These are phyloP conservation scores for Palythoa heliodiscus DNA, from an alignment of 92 coral and sea anemone genomes.

Conservation along the genomic window DNA sequence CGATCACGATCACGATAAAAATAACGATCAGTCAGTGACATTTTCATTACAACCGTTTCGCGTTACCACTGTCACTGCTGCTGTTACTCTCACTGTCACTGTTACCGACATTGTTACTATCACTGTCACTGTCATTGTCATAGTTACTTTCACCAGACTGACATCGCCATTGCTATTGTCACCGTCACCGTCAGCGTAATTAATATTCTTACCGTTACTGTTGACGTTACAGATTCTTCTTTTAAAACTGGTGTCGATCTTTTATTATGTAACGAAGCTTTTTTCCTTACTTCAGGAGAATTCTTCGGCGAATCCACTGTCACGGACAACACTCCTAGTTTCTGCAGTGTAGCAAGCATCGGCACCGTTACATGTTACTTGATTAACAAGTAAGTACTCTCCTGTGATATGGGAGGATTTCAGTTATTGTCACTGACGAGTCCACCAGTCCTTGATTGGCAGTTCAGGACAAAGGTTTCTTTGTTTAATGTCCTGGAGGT, in stretches of 20 bases:
- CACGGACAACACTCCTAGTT: slow-evolving; percentile 75
- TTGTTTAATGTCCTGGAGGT: too few relatives aligned
- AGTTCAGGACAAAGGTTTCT: too few relatives aligned
- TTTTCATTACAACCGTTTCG: too few relatives aligned
- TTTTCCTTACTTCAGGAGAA: slow-evolving; percentile 56
- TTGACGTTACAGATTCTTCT: too few relatives aligned
- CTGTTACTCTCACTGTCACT: neutral
- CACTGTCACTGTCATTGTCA: neutral
- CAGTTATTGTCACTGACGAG: too few relatives aligned
- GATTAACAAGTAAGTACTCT: slow-evolving; percentile 83
- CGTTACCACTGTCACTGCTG: neutral
- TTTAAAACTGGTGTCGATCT: neutral
- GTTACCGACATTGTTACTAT: neutral
- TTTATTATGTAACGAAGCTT: neutral
- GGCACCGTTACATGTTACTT: slow-evolving; percentile 92
- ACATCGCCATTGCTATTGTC: neutral
- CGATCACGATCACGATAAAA: neutral
- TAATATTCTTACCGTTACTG: neutral
- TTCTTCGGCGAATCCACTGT: slow-evolving; percentile 86
- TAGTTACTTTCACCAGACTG: neutral
- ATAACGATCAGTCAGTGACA: neutral
- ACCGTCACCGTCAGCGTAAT: neutral
- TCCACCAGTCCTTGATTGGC: too few relatives aligned
- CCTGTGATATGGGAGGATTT: neutral
- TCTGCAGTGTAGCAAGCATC: slow-evolving; percentile 88